Evolutionary conservation across 2,113 vertebrate species (phyloP).

Genomic region (Alexandromys fortis): DNA sequence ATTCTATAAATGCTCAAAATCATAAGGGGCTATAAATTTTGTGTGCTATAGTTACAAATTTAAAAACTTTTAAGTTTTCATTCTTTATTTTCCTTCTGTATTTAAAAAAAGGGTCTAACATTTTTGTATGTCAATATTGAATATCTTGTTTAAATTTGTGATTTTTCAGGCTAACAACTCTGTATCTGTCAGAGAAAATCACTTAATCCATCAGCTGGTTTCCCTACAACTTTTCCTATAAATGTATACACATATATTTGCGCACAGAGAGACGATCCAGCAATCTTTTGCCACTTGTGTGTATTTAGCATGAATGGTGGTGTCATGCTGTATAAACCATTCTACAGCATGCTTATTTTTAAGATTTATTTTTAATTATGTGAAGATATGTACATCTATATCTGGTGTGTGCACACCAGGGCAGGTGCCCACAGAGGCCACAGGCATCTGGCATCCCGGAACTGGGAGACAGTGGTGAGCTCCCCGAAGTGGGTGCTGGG

Average conservation of each 20-base stretch:
- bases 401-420: not conserved
- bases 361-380: not conserved
- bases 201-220: not conserved
- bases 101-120: not conserved
- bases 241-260: not conserved
- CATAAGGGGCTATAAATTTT: constrained; percentile 47
- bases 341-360: constrained; percentile 24
- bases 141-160: constrained; percentile 3
- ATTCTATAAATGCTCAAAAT: constrained; percentile 42
- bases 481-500: not conserved
- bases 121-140: not conserved
- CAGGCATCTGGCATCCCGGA: not conserved
- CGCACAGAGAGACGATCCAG: not conserved
- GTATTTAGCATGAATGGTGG: constrained; percentile 26
- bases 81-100: constrained; percentile 34
- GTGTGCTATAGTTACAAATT: constrained; percentile 47
- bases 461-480: not conserved
- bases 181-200: not conserved
- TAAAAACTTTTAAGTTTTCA: constrained; percentile 40
- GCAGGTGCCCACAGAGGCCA: not conserved
- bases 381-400: not conserved
- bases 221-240: not conserved
- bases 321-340: not conserved
- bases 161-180: not conserved
- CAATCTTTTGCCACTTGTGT: constrained; percentile 28